Evolutionary conservation across 2,113 vertebrate genomes (phyloP).

Genomic region (Myxocyprinus asiaticus): DNA sequence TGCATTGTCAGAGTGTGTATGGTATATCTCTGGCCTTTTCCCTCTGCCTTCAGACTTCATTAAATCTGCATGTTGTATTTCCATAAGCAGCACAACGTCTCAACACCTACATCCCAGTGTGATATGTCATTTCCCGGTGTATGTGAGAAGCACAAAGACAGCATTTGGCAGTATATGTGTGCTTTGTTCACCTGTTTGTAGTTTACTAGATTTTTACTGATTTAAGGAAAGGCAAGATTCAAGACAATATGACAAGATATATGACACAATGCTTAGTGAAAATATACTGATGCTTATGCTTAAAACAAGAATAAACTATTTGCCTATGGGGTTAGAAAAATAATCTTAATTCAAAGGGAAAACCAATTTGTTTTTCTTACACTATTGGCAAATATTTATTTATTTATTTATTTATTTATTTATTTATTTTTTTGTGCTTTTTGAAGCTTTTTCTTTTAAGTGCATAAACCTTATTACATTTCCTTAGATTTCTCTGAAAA

Average conservation of each 20-base stretch:
- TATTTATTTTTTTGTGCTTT: too few relatives aligned
- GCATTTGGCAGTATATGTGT: background rate
- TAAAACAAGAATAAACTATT: too few relatives aligned
- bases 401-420: too few relatives aligned
- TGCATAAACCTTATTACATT: too few relatives aligned
- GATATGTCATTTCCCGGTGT: slow-evolving; percentile 22
- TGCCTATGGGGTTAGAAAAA: too few relatives aligned
- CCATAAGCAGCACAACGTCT: slow-evolving; percentile 31
- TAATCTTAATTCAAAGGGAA: too few relatives aligned
- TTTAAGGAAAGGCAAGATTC: slow-evolving; percentile 19
- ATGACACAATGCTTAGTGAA: too few relatives aligned
- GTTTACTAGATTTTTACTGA: slow-evolving; percentile 18
- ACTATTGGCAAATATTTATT: too few relatives aligned
- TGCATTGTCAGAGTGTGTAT: slow-evolving; percentile 15
- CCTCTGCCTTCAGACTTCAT: slow-evolving; percentile 7
- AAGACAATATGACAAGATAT: background rate
- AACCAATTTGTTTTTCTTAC: too few relatives aligned
- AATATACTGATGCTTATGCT: too few relatives aligned
- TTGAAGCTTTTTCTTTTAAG: too few relatives aligned
- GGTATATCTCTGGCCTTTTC: slow-evolving; percentile 27
- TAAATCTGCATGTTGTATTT: slow-evolving; percentile 9
- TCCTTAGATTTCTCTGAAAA: too few relatives aligned
- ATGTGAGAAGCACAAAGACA: slow-evolving; percentile 11
- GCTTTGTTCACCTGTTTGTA: slow-evolving; percentile 35
- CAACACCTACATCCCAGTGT: slow-evolving; percentile 12